Evolutionary conservation across 1,140 invertebrate species (phyloP), one percentile per base, ranked within the genome.

Genomic region (Caligus rogercresseyi): DNA sequence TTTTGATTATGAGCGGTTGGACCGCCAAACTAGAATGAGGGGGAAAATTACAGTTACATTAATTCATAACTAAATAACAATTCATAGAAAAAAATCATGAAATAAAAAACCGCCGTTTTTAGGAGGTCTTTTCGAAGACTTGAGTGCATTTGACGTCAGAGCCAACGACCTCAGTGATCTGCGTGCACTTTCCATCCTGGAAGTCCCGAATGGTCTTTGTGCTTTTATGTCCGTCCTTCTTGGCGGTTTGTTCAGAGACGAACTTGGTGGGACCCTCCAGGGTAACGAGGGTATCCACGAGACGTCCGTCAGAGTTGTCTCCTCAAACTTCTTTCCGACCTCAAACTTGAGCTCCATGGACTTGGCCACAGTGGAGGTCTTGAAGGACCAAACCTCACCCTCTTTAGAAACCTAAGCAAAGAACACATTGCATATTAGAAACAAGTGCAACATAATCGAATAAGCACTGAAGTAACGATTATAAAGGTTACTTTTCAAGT

Each of bases 141-240:
- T 63, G 61, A 16, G 52, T 53, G 52, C 61, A 63, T 2, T 53
- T 51, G 13, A 63, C 43, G 52, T 63, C 61, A 51, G 16, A 19
- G 13, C 61, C 61, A 14, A 21, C 61, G 25, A 63, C 25, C 18
- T 18, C 25, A 19, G 25, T 55, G 20, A 51, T 63, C 13, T 55
- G 21, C 43, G 52, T 24, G 24, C 16, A n/a, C 25, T 63, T 51
- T 21, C 52, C 61, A 1, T 20, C 61, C 51, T 58, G 55, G 53
- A 63, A 63, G n/a, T 63, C 61, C 18, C 61, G 52, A 14, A 63
- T 25, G 2, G 23, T 55, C 61, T 63, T 63, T 19, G 61, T 63
- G 20, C 52, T 55, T 54, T 63, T 63, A n/a, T 63, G 43, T 19
- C 61, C 61, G 21, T 63, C 61, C 21, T 63, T 63, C 52, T 63